phyloP scores from a whole-genome alignment of 2,888 invertebrate genomes.

The Vandiemenella viatica region DNA sequence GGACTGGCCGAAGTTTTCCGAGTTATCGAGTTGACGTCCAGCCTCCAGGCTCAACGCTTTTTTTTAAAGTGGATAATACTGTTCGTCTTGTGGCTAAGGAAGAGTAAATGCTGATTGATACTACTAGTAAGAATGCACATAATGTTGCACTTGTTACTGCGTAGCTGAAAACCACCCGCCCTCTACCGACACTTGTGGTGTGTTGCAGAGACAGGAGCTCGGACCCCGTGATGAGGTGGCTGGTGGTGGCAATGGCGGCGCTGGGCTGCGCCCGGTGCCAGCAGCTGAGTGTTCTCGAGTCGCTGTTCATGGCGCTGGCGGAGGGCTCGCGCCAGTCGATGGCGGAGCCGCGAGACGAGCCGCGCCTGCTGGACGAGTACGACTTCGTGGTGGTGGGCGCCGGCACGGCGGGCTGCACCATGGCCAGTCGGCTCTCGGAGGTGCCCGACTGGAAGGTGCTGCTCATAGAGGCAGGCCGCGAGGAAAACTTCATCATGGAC shows the following conservation, averaged over 20 bases:
- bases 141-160: too few relatives aligned
- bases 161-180: too few relatives aligned
- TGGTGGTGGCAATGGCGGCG: neutral
- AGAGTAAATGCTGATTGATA: too few relatives aligned
- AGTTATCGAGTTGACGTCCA: too few relatives aligned
- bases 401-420: slow-evolving; percentile 30
- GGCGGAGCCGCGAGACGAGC: slow-evolving; percentile 38
- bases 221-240: neutral
- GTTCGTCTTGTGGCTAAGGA: too few relatives aligned
- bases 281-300: slow-evolving; percentile 5
- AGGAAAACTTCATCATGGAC: slow-evolving; percentile 58
- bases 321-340: slow-evolving; percentile 21
- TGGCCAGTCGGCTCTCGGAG: slow-evolving; percentile 31
- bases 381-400: slow-evolving; percentile 32
- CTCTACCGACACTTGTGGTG: too few relatives aligned
- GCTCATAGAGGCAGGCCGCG: slow-evolving; percentile 54
- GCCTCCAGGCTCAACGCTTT: too few relatives aligned
- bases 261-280: neutral
- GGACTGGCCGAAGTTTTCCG: too few relatives aligned
- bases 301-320: slow-evolving; percentile 3
- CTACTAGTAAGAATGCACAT: too few relatives aligned
- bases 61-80: too few relatives aligned
- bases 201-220: too few relatives aligned
- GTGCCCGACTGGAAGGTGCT: slow-evolving; percentile 46
- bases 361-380: slow-evolving; percentile 29